Evolutionary conservation across 2,888 invertebrate genomes (phyloP), one percentile per base, ranked within the genome.

Genomic region (Dendrolimus houi): DNA sequence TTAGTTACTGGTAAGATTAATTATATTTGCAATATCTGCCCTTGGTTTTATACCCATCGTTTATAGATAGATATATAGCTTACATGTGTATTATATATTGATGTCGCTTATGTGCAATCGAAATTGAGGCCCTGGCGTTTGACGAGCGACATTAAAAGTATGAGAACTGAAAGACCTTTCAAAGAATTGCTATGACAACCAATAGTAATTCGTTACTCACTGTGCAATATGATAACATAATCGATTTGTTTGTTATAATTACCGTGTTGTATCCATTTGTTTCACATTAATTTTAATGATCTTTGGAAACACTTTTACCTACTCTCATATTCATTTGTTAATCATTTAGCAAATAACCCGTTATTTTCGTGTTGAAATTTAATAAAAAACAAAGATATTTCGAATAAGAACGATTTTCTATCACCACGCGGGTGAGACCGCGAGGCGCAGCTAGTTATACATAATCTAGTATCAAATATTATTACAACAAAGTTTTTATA

Each of bases 81-180:
- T 54, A 54, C 41, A 54, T 54, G 29, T 29, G 29, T 29, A 29
- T 29, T 29, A 29, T 29, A 29, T 29, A 29, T 29, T 29, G 29
- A 47, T 8, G 9, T 10, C 58, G 54, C 55, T 52, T 42, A 52
- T 54, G 66, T 62, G 67, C 65, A 71, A 71, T 66, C 59, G 60
- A 67, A 67, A 64, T 62, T 68, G 68, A 73, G 77, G 79, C 77
- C 62, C 74, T 64, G 72, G 77, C 75, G 70, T 70, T 83, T 76
- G 76, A 68, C 77, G 71, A 83, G 78, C 86, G 88, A 85, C 85
- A 87, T 88, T 89, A 87, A 83, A 82, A 83, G 74, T 86, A 83
- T 88, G 89, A 83, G 89, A 89, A 85, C 78, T 61, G 57, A 57
- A 65, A 83, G 85, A 89, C 89, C 89, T 89, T 89, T 88, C 63